phyloP scores from a whole-genome alignment of 92 coral and sea anemone species.

The Porites evermanni region DNA sequence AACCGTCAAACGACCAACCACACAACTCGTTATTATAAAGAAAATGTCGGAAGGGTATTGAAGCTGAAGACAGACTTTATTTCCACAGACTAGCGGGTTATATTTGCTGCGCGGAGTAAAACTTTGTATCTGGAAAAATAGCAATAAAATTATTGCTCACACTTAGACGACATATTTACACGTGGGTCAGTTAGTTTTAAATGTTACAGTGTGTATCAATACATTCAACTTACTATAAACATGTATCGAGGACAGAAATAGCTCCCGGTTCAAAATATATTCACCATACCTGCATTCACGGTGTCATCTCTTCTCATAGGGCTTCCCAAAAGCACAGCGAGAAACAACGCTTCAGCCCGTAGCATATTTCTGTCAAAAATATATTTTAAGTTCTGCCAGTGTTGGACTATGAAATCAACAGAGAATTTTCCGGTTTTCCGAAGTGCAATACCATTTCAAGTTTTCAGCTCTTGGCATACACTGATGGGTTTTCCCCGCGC shows the following conservation, averaged over 20 bases:
- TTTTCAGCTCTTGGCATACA: background rate
- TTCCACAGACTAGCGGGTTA: background rate
- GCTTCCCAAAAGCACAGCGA: conserved; percentile 32
- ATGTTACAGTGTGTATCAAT: conserved; percentile 9
- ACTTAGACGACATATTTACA: conserved; percentile 6
- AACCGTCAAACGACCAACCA: background rate
- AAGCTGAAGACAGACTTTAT: background rate
- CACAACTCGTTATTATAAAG: background rate
- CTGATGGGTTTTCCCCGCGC: background rate
- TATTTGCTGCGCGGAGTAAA: background rate
- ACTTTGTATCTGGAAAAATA: background rate
- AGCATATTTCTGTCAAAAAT: conserved; percentile 23
- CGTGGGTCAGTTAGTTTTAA: conserved; percentile 23
- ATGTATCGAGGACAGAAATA: background rate
- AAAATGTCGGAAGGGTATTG: background rate
- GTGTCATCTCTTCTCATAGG: background rate
- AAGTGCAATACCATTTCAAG: conserved; percentile 10
- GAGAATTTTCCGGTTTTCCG: conserved; percentile 2
- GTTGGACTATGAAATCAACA: background rate
- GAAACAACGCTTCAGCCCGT: background rate
- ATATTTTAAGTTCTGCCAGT: conserved; percentile 9
- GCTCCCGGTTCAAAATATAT: conserved; percentile 16
- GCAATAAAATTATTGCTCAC: background rate
- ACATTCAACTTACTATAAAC: conserved; percentile 23
- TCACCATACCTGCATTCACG: conserved; percentile 17